Conservation (phyloP, 2,888 invertebrate species). For the Campoplex nolae region DNA sequence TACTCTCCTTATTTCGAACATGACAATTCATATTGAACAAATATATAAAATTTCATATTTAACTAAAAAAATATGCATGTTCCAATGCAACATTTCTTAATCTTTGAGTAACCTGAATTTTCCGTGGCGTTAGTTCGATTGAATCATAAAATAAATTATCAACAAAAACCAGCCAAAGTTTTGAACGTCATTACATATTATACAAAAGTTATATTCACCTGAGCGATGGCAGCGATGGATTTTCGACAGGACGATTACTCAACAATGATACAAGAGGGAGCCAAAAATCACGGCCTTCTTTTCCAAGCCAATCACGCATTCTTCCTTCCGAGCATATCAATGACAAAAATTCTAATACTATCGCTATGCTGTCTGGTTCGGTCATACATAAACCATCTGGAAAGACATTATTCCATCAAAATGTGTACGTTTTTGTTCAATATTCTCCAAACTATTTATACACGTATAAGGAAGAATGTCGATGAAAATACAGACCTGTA, state of each 20-base stretch:
- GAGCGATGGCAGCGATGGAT: slow-evolving; percentile 78
- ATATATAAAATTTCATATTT: too few species aligned
- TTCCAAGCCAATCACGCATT: slow-evolving; percentile 95
- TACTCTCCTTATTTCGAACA: too few species aligned
- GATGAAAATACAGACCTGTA: slow-evolving; percentile 50
- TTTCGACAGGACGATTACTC: slow-evolving; percentile 87
- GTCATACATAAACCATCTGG: slow-evolving; percentile 85
- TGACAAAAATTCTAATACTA: slow-evolving; percentile 92
- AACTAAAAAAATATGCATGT: not conserved
- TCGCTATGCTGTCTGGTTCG: slow-evolving; percentile 87
- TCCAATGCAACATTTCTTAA: not conserved
- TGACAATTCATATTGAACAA: too few species aligned
- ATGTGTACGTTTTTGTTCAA: not conserved
- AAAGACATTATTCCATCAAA: slow-evolving; percentile 39
- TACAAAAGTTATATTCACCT: slow-evolving; percentile 70
- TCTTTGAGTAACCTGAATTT: not conserved
- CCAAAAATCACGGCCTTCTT: slow-evolving; percentile 94
- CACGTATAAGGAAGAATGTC: not conserved
- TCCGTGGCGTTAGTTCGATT: not conserved
- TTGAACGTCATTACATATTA: not conserved
- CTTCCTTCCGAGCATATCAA: slow-evolving; percentile 92
- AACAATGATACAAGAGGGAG: slow-evolving; percentile 91
- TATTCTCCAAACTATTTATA: not conserved
- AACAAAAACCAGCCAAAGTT: not conserved
- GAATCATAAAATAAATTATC: not conserved